phyloP scores from a whole-genome alignment of 2,797 vertebrate species.

The Lagorchestes hirsutus region DNA sequence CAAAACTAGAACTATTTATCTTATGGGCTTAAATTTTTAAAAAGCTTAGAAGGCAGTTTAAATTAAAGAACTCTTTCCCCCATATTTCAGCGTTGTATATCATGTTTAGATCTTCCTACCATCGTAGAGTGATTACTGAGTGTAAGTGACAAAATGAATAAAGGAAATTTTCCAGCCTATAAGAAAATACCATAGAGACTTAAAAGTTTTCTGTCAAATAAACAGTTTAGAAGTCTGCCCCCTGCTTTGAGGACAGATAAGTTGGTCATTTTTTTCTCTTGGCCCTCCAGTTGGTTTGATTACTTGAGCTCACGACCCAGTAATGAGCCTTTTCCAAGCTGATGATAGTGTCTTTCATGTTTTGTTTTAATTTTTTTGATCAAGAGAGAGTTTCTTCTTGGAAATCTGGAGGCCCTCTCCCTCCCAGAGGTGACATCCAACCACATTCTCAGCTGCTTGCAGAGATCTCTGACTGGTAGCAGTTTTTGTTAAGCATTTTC shows the following conservation, averaged over 20 bases:
- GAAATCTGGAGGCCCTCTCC: neutral
- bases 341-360: neutral
- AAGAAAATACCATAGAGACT: neutral
- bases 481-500: neutral
- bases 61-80: neutral
- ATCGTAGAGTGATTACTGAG: neutral
- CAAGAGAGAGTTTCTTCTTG: neutral
- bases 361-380: neutral
- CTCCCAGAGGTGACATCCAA: neutral
- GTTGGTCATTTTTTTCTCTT: neutral
- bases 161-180: slow-evolving; percentile 4
- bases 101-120: neutral
- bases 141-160: neutral
- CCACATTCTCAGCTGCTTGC: neutral
- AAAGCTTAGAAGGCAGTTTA: neutral
- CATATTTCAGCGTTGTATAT: slow-evolving; percentile 23
- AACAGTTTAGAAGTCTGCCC: neutral
- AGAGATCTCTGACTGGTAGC: neutral
- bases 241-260: neutral
- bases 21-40: neutral
- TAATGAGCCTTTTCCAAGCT: neutral
- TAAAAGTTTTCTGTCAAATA: neutral
- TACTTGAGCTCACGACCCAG: neutral
- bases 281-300: neutral
- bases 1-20: neutral